Evolutionary conservation across 1,140 invertebrate genomes (phyloP), one percentile per base, ranked within the genome.

Genomic region (Habropoda laboriosa): DNA sequence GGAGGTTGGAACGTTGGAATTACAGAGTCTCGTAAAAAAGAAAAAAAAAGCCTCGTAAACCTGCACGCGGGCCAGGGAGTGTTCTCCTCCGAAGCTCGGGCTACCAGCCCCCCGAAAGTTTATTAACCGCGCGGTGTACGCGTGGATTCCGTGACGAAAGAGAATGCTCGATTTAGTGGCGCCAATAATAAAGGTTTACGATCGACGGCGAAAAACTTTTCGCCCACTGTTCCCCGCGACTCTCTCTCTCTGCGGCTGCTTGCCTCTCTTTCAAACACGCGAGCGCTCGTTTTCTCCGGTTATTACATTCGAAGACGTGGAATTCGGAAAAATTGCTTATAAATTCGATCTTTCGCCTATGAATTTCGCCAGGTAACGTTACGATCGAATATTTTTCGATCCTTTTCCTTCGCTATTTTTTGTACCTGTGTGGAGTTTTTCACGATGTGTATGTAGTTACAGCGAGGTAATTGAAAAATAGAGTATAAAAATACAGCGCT

Each of bases 1-100:
- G n/a, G n/a, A 57, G 32, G 73, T n/a, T 55, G 38, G 70, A 42
- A 47, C 24, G n/a, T 18, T 45, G 21, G 53, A 77, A 66, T 77
- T 85, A 80, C 84, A 27, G 66, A 67, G 61, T 30, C 57, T 75
- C 80, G 77, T 86, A 85, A 88, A 86, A 88, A 74, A 76, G 57
- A 63, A 7, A 32, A 51, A 58, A 51, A 27, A 53, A 53, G 49
- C 2, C 66, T 83, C 77, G 49, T 85, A 85, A 84, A 84, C 35
- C 40, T 7, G 40, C 30, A 13, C 42, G 49, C 6, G 38, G 21
- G 47, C 58, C n/a, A 63, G 42, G 42, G 67, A 7, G 32, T 53
- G 30, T 16, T 60, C 38, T 21, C 10, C 21, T 53, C 42, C 49
- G 66, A 72, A 67, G 49, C 61, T 51, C 63, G 40, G 30, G 45